Evolutionary conservation across 23 tunicate genomes (phyloP), one percentile per base, ranked within the genome.

Genomic region (Styela clava): DNA sequence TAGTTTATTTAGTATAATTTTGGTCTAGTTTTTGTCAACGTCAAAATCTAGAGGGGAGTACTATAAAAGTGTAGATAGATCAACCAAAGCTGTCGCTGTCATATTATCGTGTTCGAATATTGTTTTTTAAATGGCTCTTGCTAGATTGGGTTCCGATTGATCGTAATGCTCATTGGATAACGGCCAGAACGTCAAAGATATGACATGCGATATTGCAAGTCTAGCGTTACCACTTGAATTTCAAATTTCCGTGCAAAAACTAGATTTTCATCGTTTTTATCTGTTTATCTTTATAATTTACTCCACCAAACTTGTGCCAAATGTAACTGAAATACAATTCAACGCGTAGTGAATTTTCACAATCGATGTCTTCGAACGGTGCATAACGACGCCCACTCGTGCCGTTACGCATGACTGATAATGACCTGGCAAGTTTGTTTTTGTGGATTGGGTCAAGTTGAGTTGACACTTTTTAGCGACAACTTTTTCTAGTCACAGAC

Each of bases 161-260:
- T n/a, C n/a, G n/a, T n/a, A n/a, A n/a, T n/a, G n/a, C n/a, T n/a
- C n/a, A 44, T 12, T 44, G 56, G 56, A 12, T 44, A 44, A 44
- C 7, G 12, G 56, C 56, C 56, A 44, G 12, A 44, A 44, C 7
- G 56, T 44, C 12, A 5, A 44, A 44, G 56, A 44, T 56, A 29
- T 76, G 81, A 76, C 81, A 76, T 52, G 65, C 81, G 81, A 76
- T 76, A 76, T 76, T 21, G 65, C 31, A 29, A 25, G 31, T 52
- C 81, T 76, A 44, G 44, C 37, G 81, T 76, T 76, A 76, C 78
- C 78, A 72, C 81, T 76, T 25, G 2, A 52, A 29, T 21, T 76
- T 52, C 81, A 76, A 26, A 44, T 29, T 27, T 52, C 81, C 81
- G 65, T 76, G 81, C 81, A 76, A 76, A 76, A 67, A 52, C 31